Percentiles rank a stretch among this genome's conserved stretches.
Conservation (phyloP, 2,797 vertebrate species). For the Cryptoprocta ferox region DNA sequence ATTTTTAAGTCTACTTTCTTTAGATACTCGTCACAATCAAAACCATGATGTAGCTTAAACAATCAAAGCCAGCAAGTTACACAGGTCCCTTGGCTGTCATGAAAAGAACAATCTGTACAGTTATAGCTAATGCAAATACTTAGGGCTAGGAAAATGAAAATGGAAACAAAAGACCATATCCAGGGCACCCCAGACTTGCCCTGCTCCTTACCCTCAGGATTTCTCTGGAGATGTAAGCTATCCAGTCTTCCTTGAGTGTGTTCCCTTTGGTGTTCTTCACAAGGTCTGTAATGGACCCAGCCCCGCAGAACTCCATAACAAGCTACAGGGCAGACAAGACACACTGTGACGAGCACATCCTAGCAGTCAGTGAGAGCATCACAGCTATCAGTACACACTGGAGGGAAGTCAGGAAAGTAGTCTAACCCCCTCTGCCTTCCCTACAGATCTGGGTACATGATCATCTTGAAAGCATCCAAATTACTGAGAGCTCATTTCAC, state of each 20-base stretch:
- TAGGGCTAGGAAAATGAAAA: background rate
- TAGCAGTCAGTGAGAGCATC: background rate
- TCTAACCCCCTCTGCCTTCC: fast-evolving
- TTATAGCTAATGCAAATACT: background rate
- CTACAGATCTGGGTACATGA: background rate
- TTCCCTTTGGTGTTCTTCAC: conserved; percentile 99
- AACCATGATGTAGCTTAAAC: background rate
- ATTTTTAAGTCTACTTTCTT: background rate
- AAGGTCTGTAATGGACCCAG: conserved; percentile 98
- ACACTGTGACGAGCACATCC: background rate
- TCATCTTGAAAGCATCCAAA: conserved; percentile 3
- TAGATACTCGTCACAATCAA: background rate
- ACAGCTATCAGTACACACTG: background rate
- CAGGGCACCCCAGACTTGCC: fast-evolving
- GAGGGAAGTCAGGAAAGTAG: background rate
- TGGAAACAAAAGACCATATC: fast-evolving
- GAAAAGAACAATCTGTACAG: background rate
- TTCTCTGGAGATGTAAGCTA: conserved; percentile 98
- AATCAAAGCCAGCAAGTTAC: background rate
- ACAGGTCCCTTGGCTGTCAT: background rate
- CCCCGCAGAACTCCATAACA: conserved; percentile 99
- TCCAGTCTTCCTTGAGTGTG: conserved; percentile 98
- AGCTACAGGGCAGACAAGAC: conserved; percentile 88
- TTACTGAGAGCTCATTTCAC: conserved; percentile 53
- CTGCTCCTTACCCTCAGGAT: conserved; percentile 93